Evolutionary conservation across 1,140 invertebrate species (phyloP).

Genomic region (Drosophila bocki): DNA sequence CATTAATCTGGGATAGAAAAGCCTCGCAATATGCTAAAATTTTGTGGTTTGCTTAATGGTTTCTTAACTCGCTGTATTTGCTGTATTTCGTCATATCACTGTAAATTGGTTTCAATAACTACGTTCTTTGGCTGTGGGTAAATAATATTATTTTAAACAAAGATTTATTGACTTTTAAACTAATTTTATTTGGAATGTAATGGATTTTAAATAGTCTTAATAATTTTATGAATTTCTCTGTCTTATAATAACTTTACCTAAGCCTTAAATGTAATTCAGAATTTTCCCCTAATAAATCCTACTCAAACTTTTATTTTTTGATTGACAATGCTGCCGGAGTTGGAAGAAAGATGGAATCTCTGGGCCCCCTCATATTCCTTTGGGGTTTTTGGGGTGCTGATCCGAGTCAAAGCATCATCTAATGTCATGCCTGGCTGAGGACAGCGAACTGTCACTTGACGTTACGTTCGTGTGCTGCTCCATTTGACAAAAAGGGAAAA

Average conservation of each 20-base stretch:
- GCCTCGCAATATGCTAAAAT: slow-evolving; percentile 47
- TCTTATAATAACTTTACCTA: background rate
- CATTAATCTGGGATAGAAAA: slow-evolving; percentile 51
- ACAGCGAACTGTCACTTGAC: slow-evolving; percentile 56
- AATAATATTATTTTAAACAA: background rate
- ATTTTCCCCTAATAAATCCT: background rate
- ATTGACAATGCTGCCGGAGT: slow-evolving; percentile 43
- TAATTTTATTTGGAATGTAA: background rate
- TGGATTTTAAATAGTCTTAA: background rate
- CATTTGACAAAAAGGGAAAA: slow-evolving; percentile 53
- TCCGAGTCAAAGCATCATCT: slow-evolving; percentile 51
- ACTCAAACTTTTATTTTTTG: slow-evolving; percentile 13
- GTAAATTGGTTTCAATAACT: slow-evolving; percentile 15
- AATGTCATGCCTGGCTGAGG: slow-evolving; percentile 58
- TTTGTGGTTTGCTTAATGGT: slow-evolving; percentile 26
- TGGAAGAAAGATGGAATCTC: background rate
- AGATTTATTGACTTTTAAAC: background rate
- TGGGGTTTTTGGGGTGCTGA: slow-evolving; percentile 36
- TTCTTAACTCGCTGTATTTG: slow-evolving; percentile 39
- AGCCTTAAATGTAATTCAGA: background rate
- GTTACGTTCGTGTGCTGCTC: slow-evolving; percentile 44
- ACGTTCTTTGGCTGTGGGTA: background rate
- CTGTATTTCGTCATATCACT: slow-evolving; percentile 44
- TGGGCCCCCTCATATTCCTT: slow-evolving; percentile 2
- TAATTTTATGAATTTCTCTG: background rate